A percentile compares a stretch with the other conserved stretches of the same genome.
Conservation (phyloP, 2,113 vertebrate species). For the Orthonyx spaldingii region DNA sequence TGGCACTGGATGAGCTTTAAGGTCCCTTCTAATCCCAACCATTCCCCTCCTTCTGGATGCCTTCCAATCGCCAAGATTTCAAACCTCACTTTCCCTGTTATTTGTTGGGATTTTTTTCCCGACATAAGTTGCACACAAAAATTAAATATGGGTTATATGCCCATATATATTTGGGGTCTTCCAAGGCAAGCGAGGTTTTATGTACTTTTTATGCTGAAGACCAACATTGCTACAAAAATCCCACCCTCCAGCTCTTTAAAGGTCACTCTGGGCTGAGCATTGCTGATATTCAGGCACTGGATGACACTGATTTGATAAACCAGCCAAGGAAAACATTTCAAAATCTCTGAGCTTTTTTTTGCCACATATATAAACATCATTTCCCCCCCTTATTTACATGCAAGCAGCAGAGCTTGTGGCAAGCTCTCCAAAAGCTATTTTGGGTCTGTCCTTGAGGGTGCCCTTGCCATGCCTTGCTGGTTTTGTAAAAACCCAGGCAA, state of each 20-base stretch:
- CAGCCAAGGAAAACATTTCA: not conserved
- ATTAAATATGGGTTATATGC: not conserved
- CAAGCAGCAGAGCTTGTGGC: not conserved
- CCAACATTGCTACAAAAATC: not conserved
- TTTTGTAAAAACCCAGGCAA: not conserved
- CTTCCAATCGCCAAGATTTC: not conserved
- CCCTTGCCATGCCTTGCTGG: not conserved
- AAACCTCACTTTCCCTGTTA: not conserved
- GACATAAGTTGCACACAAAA: accelerated
- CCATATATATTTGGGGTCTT: not conserved
- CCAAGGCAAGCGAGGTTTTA: not conserved
- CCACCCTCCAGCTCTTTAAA: not conserved
- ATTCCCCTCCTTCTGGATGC: not conserved
- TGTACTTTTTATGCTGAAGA: not conserved
- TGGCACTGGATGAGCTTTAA: not conserved
- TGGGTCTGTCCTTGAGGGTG: not conserved
- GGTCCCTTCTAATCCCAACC: not conserved
- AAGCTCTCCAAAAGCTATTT: not conserved
- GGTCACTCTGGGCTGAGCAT: not conserved
- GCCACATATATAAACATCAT: not conserved
- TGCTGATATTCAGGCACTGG: not conserved
- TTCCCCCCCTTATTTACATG: not conserved
- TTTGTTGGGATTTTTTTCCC: accelerated
- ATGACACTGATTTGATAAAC: not conserved
- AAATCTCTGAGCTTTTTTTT: not conserved